These are phyloP conservation scores for Dunckerocampus dactyliophorus DNA, from an alignment of 2,113 vertebrate genomes.

Conservation along the genomic window DNA sequence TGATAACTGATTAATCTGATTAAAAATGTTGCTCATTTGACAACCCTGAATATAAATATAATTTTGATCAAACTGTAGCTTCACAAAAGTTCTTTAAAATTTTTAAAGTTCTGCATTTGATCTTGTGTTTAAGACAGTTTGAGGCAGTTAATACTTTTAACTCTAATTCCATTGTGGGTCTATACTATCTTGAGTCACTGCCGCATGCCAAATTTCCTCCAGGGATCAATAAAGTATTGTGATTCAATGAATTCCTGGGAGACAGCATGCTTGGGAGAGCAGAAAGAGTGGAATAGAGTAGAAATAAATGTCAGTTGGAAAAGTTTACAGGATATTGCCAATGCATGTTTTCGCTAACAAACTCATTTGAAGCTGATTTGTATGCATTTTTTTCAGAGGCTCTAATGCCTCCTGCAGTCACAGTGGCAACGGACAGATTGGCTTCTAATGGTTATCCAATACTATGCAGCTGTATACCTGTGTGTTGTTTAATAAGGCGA, in stretches of 20 bases:
- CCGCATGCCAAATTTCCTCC: not conserved
- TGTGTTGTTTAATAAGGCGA: constrained; percentile 72
- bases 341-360: constrained; percentile 38
- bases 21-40: too few species aligned
- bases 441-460: constrained; percentile 71
- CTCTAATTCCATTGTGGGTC: not conserved
- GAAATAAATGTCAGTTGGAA: constrained; percentile 3
- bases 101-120: not conserved
- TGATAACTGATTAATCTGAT: too few species aligned
- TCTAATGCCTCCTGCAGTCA: constrained; percentile 53
- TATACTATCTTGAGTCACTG: not conserved
- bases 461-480: constrained; percentile 60
- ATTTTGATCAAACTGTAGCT: too few species aligned
- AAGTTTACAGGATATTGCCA: constrained; percentile 21
- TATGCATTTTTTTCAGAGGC: constrained; percentile 52
- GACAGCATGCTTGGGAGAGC: not conserved
- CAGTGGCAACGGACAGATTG: constrained; percentile 61
- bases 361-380: constrained; percentile 62
- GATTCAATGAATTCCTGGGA: constrained; percentile 12
- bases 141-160: not conserved
- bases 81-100: too few species aligned
- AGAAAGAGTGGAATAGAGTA: not conserved
- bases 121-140: not conserved
- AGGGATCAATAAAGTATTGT: constrained; percentile 3
- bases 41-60: too few species aligned